phyloP scores from a whole-genome alignment of 2,113 vertebrate genomes.

The Heterochromis multidens region DNA sequence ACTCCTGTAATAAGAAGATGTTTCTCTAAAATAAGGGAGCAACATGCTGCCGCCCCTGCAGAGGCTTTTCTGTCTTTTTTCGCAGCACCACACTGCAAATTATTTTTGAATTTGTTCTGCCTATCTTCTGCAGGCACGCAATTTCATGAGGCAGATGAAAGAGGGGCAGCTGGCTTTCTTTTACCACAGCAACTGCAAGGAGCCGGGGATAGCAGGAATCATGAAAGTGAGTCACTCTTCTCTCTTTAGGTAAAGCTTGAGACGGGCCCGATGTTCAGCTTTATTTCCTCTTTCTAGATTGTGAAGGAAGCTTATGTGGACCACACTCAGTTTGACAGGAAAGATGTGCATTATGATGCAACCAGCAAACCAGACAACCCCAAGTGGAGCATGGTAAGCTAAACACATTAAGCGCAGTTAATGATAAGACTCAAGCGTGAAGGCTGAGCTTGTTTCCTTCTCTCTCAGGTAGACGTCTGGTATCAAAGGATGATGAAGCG shows the following conservation, averaged over 20 bases:
- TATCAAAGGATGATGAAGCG: slow-evolving; percentile 88
- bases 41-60: not conserved
- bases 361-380: slow-evolving; percentile 88
- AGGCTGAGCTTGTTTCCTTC: not conserved
- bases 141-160: slow-evolving; percentile 93
- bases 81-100: not conserved
- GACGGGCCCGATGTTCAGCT: not conserved
- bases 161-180: slow-evolving; percentile 88
- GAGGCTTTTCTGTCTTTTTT: not conserved
- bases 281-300: slow-evolving; percentile 72
- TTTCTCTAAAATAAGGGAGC: not conserved
- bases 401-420: not conserved
- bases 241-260: not conserved
- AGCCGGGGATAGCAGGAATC: slow-evolving; percentile 88
- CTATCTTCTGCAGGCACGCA: slow-evolving; percentile 82
- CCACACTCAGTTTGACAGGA: slow-evolving; percentile 96
- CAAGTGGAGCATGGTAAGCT: slow-evolving; percentile 92
- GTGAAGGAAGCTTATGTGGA: slow-evolving; percentile 93
- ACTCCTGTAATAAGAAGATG: not conserved
- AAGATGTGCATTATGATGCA: slow-evolving; percentile 85
- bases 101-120: not conserved
- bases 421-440: not conserved
- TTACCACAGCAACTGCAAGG: slow-evolving; percentile 98
- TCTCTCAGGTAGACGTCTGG: slow-evolving; percentile 87
- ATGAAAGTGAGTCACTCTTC: slow-evolving; percentile 79